Conservation (phyloP, 1,140 invertebrate genomes). For the Hestina assimilis region DNA sequence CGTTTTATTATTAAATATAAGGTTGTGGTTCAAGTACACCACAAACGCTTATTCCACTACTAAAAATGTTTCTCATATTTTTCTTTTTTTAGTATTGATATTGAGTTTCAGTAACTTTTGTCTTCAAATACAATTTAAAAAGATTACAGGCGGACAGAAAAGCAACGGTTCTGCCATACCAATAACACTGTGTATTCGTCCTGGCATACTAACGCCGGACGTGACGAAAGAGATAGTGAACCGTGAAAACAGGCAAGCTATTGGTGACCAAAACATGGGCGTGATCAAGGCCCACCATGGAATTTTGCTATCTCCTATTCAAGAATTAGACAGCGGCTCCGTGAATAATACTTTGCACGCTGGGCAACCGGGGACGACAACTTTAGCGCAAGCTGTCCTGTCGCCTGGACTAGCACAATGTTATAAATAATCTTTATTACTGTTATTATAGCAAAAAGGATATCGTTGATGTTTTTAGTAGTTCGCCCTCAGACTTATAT, state of each 20-base stretch:
- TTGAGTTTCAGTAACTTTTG: no score
- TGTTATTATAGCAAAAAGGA: not conserved
- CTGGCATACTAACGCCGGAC: slow-evolving; percentile 91
- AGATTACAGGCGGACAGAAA: slow-evolving; percentile 82
- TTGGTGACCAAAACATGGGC: slow-evolving; percentile 79
- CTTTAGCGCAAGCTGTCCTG: slow-evolving; percentile 84
- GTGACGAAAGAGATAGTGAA: slow-evolving; percentile 87
- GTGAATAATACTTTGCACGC: slow-evolving; percentile 84
- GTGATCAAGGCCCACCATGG: slow-evolving; percentile 82
- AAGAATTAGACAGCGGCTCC: slow-evolving; percentile 85
- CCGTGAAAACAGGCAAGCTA: slow-evolving; percentile 81
- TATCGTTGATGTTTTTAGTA: not conserved
- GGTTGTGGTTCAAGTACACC: no score
- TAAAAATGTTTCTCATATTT: no score
- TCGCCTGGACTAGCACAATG: slow-evolving; percentile 78
- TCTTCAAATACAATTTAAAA: no score
- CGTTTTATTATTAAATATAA: no score
- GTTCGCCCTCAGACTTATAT: not conserved
- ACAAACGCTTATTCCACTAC: no score
- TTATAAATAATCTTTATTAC: not conserved
- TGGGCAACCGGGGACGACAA: slow-evolving; percentile 83
- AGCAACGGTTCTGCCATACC: slow-evolving; percentile 83
- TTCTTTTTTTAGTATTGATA: no score
- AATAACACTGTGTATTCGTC: slow-evolving; percentile 84
- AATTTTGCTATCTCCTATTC: slow-evolving; percentile 87